Percentiles rank a stretch among this genome's conserved stretches.
Evolutionary conservation across 2,113 vertebrate species (phyloP).

Genomic region (Calidris pugnax): DNA sequence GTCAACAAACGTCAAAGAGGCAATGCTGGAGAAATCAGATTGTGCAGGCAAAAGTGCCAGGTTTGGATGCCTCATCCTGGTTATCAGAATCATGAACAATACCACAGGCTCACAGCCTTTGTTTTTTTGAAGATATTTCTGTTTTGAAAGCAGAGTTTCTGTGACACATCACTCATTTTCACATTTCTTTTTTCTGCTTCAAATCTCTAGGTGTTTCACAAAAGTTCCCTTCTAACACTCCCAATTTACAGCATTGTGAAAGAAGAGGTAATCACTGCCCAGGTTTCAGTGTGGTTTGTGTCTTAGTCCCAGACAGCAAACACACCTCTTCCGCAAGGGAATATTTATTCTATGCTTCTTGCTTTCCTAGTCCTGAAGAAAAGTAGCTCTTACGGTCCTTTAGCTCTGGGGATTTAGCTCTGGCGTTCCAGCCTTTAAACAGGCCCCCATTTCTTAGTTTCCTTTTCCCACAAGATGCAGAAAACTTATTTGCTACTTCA

Average conservation of each 20-base stretch:
- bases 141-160: neutral
- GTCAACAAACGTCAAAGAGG: neutral
- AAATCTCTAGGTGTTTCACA: neutral
- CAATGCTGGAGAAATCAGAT: neutral
- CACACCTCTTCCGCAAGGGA: neutral
- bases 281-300: neutral
- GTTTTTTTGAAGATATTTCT: neutral
- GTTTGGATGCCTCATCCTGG: neutral
- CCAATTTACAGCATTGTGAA: neutral
- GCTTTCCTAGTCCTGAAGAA: neutral
- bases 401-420: neutral
- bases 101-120: neutral
- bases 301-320: neutral
- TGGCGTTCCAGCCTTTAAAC: neutral
- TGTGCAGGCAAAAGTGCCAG: neutral
- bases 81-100: neutral
- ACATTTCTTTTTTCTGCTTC: neutral
- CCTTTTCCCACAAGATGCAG: neutral
- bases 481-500: neutral
- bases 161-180: neutral
- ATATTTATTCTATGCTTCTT: neutral
- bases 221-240: neutral
- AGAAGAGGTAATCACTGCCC: neutral
- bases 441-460: neutral
- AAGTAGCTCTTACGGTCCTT: neutral